Evolutionary conservation across 2,113 vertebrate species (phyloP), one percentile per base, ranked within the genome.

Genomic region (Dasypus novemcinctus): DNA sequence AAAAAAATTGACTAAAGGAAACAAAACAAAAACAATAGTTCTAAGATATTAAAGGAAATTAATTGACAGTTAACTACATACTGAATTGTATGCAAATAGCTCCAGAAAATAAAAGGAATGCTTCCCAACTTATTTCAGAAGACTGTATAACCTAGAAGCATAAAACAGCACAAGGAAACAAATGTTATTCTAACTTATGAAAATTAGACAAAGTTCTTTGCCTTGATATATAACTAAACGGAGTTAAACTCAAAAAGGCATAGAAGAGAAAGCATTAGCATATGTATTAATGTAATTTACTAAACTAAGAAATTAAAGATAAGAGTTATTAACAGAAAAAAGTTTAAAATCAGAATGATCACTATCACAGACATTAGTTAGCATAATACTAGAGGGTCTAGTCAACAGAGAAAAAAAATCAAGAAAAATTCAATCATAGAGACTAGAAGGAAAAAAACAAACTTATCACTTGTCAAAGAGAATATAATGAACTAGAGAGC

Each of bases 211-310:
- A 91, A 90, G 88, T 79, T 21, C 43, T 78, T 87, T 72, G 1
- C 83, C 7, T 82, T 90, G 66, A 96, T 66, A 33, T 78, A 79
- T 31, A 84, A 68, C 52, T 92, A 17, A 89, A 93, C 6, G 91
- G 71, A 64, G 1, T 90, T 87, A 85, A 92, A 95, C 17, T 82
- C 33, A 91, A 63, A 92, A 82, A 82, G 1, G 3, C 33, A 79
- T 41, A 49, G 0, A 80, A 78, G 90, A 79, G 46, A 71, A 89
- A 82, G 33, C 18, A 27, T 46, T 78, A 61, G 31, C 88, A 95
- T 84, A 90, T 5, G 49, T 13, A 52, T 29, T 49, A 91, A 25
- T 86, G 33, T 7, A 76, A 76, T 46, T 80, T 3, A 82, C 18
- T 41, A 85, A 87, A 90, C 41, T 59, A 91, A 57, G 59, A 95